Conservation (phyloP, 1,140 invertebrate genomes). For the Eupristina koningsbergeri region DNA sequence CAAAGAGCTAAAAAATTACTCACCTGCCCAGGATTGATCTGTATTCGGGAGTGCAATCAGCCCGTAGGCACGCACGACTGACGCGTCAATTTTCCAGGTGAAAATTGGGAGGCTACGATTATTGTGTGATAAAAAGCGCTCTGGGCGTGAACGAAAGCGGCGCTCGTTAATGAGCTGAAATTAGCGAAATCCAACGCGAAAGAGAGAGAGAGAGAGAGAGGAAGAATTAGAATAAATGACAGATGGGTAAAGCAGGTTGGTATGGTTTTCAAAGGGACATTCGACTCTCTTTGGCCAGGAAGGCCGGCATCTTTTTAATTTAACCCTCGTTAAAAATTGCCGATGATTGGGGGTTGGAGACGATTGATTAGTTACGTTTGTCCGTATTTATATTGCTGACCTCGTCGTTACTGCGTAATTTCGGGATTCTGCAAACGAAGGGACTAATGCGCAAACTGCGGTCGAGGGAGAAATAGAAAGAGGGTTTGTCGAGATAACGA, state of each 20-base stretch:
- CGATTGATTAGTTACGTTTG: constrained; percentile 64
- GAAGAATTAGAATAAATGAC: no score
- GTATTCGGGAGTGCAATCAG: constrained; percentile 39
- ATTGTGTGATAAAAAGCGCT: not conserved
- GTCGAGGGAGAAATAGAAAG: not conserved
- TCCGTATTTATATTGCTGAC: constrained; percentile 67
- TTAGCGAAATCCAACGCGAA: no score
- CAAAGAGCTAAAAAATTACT: constrained; percentile 14
- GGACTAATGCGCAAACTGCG: constrained; percentile 60
- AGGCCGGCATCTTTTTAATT: not conserved
- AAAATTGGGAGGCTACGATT: constrained; percentile 24
- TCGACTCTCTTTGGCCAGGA: constrained; percentile 61
- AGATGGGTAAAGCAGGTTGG: no score
- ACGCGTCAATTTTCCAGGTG: constrained; percentile 35
- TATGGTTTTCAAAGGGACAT: constrained; percentile 43
- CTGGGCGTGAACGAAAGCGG: not conserved
- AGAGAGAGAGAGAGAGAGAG: no score
- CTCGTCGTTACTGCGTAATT: constrained; percentile 63
- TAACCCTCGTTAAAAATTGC: constrained; percentile 63
- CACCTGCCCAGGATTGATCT: constrained; percentile 18
- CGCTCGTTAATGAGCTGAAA: constrained; percentile 23
- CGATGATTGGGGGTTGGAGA: constrained; percentile 61
- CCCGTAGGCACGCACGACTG: constrained; percentile 8
- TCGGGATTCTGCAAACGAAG: constrained; percentile 50
- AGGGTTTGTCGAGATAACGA: not conserved